Percentiles rank a stretch among this genome's conserved stretches.
Evolutionary conservation across 2,888 invertebrate genomes (phyloP).

Genomic region (Trichopoda pennipes): DNA sequence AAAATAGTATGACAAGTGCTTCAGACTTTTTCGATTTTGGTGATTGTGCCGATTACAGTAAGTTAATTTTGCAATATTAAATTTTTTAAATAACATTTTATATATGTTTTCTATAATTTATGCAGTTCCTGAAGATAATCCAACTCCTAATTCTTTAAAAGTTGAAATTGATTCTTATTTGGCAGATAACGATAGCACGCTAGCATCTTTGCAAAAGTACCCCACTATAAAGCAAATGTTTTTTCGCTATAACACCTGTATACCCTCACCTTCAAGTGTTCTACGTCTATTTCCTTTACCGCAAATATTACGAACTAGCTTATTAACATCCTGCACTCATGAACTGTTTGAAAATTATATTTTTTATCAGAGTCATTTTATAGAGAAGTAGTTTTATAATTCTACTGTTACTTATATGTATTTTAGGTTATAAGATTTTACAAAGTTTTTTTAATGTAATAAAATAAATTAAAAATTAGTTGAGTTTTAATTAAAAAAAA

Average conservation of each 20-base stretch:
- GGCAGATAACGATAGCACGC: constrained; percentile 39
- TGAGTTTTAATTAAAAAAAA: neutral
- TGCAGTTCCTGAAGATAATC: constrained; percentile 32
- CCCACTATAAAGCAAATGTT: constrained; percentile 56
- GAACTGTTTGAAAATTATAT: constrained; percentile 53
- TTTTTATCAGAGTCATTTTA: constrained; percentile 49
- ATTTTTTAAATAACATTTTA: neutral
- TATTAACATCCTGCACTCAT: constrained; percentile 15
- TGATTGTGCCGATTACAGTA: constrained; percentile 46
- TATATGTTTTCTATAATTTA: neutral
- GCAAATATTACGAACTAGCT: constrained; percentile 45
- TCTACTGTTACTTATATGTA: neutral
- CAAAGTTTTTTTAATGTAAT: neutral
- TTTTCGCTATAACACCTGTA: constrained; percentile 56
- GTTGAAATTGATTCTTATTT: constrained; percentile 56
- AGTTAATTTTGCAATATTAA: neutral
- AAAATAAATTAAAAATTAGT: neutral
- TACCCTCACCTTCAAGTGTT: constrained; percentile 51
- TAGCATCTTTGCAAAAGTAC: constrained; percentile 55
- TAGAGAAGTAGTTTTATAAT: constrained; percentile 26
- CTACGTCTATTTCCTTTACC: constrained; percentile 45
- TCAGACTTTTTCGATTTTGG: constrained; percentile 60
- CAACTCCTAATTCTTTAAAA: constrained; percentile 43
- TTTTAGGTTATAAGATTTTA: neutral
- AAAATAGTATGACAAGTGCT: neutral